Evolutionary conservation across 2,797 vertebrate species (phyloP).

Genomic region (Thalassophryne amazonica): DNA sequence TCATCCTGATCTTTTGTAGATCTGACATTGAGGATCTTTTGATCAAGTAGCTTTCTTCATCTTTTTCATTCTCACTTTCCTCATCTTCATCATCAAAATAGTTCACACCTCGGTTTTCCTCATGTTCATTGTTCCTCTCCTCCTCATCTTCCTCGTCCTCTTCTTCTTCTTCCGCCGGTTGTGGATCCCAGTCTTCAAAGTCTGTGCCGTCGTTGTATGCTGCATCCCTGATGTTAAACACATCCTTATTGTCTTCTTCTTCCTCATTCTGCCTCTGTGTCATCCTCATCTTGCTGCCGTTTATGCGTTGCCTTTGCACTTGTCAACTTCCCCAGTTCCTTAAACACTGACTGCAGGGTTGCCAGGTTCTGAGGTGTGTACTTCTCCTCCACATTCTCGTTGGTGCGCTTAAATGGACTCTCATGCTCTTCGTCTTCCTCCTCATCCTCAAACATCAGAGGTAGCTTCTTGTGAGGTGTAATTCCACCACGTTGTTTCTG

Average conservation of each 20-base stretch:
- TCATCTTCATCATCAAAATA: conserved; percentile 68
- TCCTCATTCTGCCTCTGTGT: conserved; percentile 77
- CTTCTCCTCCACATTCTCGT: conserved; percentile 93
- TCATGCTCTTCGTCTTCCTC: conserved; percentile 76
- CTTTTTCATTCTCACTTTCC: conserved; percentile 65
- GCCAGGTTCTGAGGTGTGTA: conserved; percentile 95
- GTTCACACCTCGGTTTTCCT: conserved; percentile 75
- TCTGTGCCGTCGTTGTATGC: conserved; percentile 85
- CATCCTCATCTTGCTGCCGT: conserved; percentile 78
- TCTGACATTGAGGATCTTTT: conserved; percentile 78
- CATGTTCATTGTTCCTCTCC: conserved; percentile 77
- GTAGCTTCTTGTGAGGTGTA: conserved; percentile 77
- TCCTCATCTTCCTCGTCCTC: conserved; percentile 83
- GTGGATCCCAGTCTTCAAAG: conserved; percentile 82
- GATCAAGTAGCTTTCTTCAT: conserved; percentile 62
- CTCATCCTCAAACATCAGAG: conserved; percentile 83
- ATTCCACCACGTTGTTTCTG: conserved; percentile 57
- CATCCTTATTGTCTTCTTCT: conserved; percentile 78
- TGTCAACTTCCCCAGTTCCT: conserved; percentile 88
- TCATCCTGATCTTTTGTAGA: conserved; percentile 77
- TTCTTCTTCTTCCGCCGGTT: too few species aligned
- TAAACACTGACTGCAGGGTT: conserved; percentile 92
- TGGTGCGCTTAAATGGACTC: conserved; percentile 89
- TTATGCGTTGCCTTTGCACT: conserved; percentile 67
- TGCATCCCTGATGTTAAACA: conserved; percentile 83